phyloP scores from a whole-genome alignment of 2,797 vertebrate genomes.

The Cynopterus sphinx region DNA sequence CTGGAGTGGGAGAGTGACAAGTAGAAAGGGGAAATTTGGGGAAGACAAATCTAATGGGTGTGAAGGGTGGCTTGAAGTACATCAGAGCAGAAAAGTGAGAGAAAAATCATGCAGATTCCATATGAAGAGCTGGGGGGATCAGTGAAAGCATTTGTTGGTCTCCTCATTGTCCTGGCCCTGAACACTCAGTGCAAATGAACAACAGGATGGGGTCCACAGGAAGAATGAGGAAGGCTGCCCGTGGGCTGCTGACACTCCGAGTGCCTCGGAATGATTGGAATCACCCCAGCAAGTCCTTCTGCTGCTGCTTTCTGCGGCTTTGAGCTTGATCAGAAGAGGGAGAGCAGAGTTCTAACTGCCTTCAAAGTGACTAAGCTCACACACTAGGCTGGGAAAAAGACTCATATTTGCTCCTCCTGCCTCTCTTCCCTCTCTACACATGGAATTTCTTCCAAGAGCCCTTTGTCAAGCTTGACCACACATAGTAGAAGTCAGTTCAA shows the following conservation, averaged over 20 bases:
- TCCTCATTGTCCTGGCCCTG: not conserved
- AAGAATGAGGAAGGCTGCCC: not conserved
- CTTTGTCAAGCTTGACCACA: not conserved
- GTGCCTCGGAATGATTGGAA: not conserved
- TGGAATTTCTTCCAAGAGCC: not conserved
- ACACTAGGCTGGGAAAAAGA: not conserved
- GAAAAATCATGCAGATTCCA: not conserved
- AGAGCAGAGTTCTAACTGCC: not conserved
- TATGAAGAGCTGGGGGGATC: not conserved
- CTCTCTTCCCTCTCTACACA: not conserved
- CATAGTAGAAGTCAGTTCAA: not conserved
- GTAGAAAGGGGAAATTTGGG: not conserved
- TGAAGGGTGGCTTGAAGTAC: not conserved
- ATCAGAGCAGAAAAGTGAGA: not conserved
- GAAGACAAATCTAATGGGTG: not conserved
- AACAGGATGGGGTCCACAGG: not conserved
- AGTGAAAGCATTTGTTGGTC: not conserved
- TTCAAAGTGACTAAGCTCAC: not conserved
- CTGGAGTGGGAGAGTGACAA: not conserved
- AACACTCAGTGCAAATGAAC: not conserved
- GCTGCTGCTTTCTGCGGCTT: not conserved
- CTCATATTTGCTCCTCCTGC: not conserved
- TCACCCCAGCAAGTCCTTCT: not conserved
- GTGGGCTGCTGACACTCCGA: not conserved
- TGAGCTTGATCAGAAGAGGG: not conserved